Conservation (phyloP, 1,140 invertebrate species). For the Heliconius hewitsoni region DNA sequence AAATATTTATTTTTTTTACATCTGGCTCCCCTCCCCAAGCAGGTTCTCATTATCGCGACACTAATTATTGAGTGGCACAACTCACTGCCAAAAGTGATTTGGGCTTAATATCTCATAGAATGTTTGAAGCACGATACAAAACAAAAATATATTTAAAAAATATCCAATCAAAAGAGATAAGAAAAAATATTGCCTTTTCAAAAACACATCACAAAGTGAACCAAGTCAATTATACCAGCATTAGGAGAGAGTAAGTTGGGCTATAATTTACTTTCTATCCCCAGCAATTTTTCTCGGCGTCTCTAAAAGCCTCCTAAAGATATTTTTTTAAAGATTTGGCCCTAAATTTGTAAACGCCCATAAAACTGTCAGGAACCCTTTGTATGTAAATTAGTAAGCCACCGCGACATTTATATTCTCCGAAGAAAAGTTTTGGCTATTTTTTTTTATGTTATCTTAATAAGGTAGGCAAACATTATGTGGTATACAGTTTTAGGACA, state of each 20-base stretch:
- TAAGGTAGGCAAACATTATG: background rate
- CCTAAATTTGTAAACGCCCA: constrained; percentile 28
- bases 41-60: no score
- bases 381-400: constrained; percentile 29
- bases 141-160: background rate
- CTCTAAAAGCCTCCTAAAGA: background rate
- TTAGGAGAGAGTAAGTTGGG: background rate
- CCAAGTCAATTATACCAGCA: background rate
- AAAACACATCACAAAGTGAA: background rate
- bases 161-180: background rate
- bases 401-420: background rate
- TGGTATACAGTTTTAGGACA: background rate
- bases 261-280: constrained; percentile 6
- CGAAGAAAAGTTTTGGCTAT: background rate
- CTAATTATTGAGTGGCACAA: no score
- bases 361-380: constrained; percentile 33
- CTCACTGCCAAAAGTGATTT: no score
- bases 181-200: background rate
- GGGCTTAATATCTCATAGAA: no score
- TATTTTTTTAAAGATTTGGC: constrained; percentile 30
- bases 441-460: constrained; percentile 1
- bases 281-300: constrained; percentile 18
- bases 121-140: background rate
- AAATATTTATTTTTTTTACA: no score
- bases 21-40: no score